Evolutionary conservation across 2,888 invertebrate species (phyloP), one percentile per base, ranked within the genome.

Genomic region (Spilarctia lutea): DNA sequence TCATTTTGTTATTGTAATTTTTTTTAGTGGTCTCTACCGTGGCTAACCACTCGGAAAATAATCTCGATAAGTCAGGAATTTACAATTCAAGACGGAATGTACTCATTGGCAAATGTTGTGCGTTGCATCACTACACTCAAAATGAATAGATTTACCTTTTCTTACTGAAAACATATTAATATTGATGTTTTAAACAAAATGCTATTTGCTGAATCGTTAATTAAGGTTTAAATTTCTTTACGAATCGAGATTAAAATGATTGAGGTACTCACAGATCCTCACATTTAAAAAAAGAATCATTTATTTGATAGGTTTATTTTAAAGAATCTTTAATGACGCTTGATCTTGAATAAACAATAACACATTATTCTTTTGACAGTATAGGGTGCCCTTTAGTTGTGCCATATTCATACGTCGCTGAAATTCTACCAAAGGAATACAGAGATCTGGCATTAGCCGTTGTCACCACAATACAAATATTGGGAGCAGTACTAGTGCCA

Each of bases 331-430:
- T 39, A 13, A 0, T 13, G 27, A 16, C 11, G 39, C 27, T 33
- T 70, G 33, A n/a, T 65, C 20, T 56, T 42, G 0, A 16, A 27
- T 4, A 27, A 60, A n/a, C 4, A n/a, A n/a, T 56, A n/a, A 56
- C 8, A 60, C 27, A 60, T 60, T 0, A 16, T 27, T 27, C 27
- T 60, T 60, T 56, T 10, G 16, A 27, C 65, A 77, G 77, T 60
- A 39, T 77, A 45, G 73, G 75, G 10, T 65, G 75, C 39, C 75
- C 77, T 8, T 30, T 73, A 3, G 65, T 68, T 35, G 73, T 75
- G 13, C 78, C 78, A 11, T 75, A 75, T 27, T 70, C 73, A 1
- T 78, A 68, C 48, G 73, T 75, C 56, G 78, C 73, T 18, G 75
- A 78, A 63, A 78, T 78, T 27, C 11, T 78, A 35, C 78, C 78